Base-by-base conservation (phyloP, 2,113 vertebrate species). In the Festucalex cinctus region DNA sequence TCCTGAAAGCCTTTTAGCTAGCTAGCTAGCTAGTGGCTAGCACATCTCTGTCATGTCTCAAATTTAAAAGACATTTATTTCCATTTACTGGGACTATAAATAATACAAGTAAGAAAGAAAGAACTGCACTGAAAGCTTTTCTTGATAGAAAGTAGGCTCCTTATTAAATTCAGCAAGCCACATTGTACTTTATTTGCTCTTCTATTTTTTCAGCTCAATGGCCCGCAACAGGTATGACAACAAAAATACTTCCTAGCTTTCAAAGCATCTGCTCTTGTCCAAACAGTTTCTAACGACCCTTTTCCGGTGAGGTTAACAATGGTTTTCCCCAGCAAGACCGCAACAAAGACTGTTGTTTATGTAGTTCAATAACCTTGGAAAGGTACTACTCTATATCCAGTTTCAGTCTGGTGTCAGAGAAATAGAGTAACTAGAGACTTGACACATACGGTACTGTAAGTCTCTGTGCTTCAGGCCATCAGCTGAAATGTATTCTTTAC, bases 391-490 rank as follows among this genome's bases (percentile, higher is more conserved):
- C 10, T 41, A 43, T 61, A 24, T 61, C 59, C 37, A 14, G 36
- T 61, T 62, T 62, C 37, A 62, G n/a, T 62, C 6, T 41, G 59
- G 13, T 43, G 59, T 62, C 59, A 43, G 41, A 62, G 59, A 13
- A 24, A 22, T 16, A 24, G 3, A 6, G 26, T 57, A 57, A 32
- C 13, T 17, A 32, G 54, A 57, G 54, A 57, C 7, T 8, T 57
- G 54, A 57, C 54, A 17, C 6, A 32, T 32, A 32, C 28, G 4
- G 28, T 32, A 41, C 39, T 41, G 12, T 32, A 6, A 28, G 14
- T 28, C 13, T 8, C 26, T 57, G 54, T 26, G 53, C 24, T 28
- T 17, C n/a, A 41, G 37, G n/a, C 36, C 36, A 60, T 32, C 26
- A 28, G 13, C 32, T 19, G 28, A 14, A 0, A 5, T 60, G 12